A percentile compares a stretch with the other conserved stretches of the same genome.
phyloP scores from a whole-genome alignment of 2,797 vertebrate species.

The Premnoplex brunnescens region DNA sequence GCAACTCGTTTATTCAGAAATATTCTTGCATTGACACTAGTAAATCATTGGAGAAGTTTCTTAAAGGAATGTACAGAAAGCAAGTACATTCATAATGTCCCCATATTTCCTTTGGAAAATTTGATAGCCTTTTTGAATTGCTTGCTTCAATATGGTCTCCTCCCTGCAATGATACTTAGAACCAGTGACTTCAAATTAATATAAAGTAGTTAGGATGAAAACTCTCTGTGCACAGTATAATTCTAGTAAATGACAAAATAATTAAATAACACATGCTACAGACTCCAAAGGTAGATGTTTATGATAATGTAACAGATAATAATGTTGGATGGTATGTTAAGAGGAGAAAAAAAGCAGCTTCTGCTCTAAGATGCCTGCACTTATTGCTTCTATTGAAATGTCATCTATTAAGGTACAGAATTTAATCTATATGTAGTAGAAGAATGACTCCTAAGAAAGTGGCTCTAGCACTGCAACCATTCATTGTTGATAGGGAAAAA shows the following conservation, averaged over 20 bases:
- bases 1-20: neutral
- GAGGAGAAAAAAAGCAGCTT: conserved; percentile 16
- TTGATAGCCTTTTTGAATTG: neutral
- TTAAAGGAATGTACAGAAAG: neutral
- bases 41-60: neutral
- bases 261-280: conserved; percentile 57
- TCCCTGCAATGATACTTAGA: conserved; percentile 54
- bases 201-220: conserved; percentile 2
- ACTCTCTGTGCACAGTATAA: conserved; percentile 4
- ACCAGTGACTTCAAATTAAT: conserved; percentile 57
- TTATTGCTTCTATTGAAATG: conserved; percentile 3
- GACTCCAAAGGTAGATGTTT: conserved; percentile 18
- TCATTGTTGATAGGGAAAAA: conserved; percentile 46
- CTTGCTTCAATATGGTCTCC: neutral
- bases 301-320: neutral
- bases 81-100: neutral
- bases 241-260: conserved; percentile 70
- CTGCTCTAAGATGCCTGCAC: conserved; percentile 14
- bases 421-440: conserved; percentile 48
- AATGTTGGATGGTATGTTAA: conserved; percentile 1
- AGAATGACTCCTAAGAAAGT: conserved; percentile 35
- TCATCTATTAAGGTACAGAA: conserved; percentile 30
- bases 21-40: neutral
- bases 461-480: neutral
- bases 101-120: neutral